Percentiles rank a stretch among this genome's conserved stretches.
Evolutionary conservation across 2,888 invertebrate genomes (phyloP).

Genomic region (Polyommatus icarus): DNA sequence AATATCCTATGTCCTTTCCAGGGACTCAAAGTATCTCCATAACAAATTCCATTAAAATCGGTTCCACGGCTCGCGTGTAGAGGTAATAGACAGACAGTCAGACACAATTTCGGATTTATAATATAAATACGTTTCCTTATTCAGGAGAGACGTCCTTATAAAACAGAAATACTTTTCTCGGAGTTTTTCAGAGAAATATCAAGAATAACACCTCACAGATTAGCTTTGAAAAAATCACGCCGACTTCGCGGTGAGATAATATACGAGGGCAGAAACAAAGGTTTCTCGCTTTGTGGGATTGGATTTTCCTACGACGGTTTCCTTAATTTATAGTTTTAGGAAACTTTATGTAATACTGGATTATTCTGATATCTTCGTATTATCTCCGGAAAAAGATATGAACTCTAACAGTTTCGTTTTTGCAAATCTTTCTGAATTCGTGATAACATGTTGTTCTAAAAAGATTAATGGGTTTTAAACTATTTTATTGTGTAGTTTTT

Average conservation of each 20-base stretch:
- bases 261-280: conserved; percentile 29
- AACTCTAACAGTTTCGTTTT: conserved; percentile 3
- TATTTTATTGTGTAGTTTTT: background rate
- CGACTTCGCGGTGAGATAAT: conserved; percentile 27
- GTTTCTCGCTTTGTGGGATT: conserved; percentile 27
- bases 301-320: conserved; percentile 30
- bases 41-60: too few relatives aligned
- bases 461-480: background rate
- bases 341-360: conserved; percentile 27
- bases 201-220: conserved; percentile 28
- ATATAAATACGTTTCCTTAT: background rate
- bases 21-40: too few relatives aligned
- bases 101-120: too few relatives aligned
- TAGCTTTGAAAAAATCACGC: conserved; percentile 29
- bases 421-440: background rate
- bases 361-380: conserved; percentile 27
- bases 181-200: conserved; percentile 17
- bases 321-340: conserved; percentile 31
- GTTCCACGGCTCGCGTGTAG: too few relatives aligned
- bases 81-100: too few relatives aligned
- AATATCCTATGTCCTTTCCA: too few relatives aligned
- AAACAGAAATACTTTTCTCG: background rate
- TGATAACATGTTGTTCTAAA: background rate
- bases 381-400: conserved; percentile 12
- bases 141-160: background rate